Base-by-base conservation (phyloP, 2,113 vertebrate genomes). In the Eupsittula cactorum region DNA sequence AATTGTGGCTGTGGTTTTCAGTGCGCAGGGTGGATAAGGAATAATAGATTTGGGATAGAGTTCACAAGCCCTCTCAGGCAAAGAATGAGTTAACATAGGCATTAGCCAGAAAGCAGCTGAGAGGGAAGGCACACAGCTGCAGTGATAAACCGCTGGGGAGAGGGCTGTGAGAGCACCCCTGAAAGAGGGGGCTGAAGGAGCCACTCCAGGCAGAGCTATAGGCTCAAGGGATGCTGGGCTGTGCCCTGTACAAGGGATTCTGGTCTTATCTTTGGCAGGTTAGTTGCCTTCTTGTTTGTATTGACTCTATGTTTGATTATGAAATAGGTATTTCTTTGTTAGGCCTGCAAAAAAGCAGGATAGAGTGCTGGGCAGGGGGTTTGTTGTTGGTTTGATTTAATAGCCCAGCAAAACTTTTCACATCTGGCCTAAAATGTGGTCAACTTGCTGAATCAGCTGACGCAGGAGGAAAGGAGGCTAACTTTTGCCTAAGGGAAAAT, bases 41-140 rank as follows among this genome's bases (percentile, higher is more conserved):
- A 8, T 35, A 74, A 62, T 0, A 5, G 35, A 33, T 87, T 81
- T 79, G 74, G 86, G 65, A 85, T n/a, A 62, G 74, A 71, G 62
- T 87, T 68, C 71, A 74, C 41, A 77, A 88, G 63, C 10, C 65
- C 47, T 60, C 11, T 55, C 35, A 25, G 77, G 91, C 62, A 82
- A 87, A 85, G 62, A 27, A 92, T 46, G 91, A 59, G 96, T 97
- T 97, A 97, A 97, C 11, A 10, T 0, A 68, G 69, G 95, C 95
- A 93, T 89, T 93, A 92, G 84, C 33, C 86, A 85, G 93, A 71
- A 92, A 82, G 91, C 96, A 95, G 95, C 95, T 95, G 95, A 96
- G 93, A 64, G 78, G 91, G 89, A 64, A 83, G 83, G 91, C 77
- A 92, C 91, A 92, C 96, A 97, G 96, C 95, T 97, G 96, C 91